Evolutionary conservation across 2,113 vertebrate species (phyloP), one percentile per base, ranked within the genome.

Genomic region (Sapayoa aenigma): DNA sequence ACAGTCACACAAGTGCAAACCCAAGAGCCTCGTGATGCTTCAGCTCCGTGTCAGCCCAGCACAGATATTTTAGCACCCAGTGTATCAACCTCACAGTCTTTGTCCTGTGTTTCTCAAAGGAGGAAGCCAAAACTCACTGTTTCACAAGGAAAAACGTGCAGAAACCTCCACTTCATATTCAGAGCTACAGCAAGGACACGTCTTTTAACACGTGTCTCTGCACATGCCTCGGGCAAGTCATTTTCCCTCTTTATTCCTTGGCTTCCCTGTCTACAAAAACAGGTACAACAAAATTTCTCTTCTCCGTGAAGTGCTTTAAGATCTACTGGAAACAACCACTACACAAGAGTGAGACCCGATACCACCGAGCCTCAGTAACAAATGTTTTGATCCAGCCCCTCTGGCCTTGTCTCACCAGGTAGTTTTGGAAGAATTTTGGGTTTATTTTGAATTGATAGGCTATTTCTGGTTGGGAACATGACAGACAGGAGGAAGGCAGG

Each of bases 141-240:
- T 87, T 56, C 66, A 68, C 84, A 37, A 65, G 74, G 41, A 11
- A 31, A 88, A 90, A 96, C 80, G 1, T 3, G 10, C 49, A 42
- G 79, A 68, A 84, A 62, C 27, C 69, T 73, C 37, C 41, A n/a
- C 78, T 66, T 53, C 53, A 83, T 90, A 21, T 53, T 49, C 14
- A n/a, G 67, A 93, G 78, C 75, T 85, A 85, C 71, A 73, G 72
- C 18, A 2, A 66, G 63, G 83, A 94, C 92, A 30, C 2, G 1
- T 62, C 76, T 95, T 73, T 42, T 25, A 92, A 96, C 85, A 92
- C 5, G 1, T 85, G 82, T 93, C 87, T 84, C 90, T n/a, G 44
- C 58, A 65, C 87, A 73, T 22, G 90, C 95, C 92, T 95, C 68
- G 5, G 65, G 96, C 93, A 84, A 96, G 56, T 81, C 47, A 89